Percentiles rank a stretch among this genome's conserved stretches.
phyloP scores from a whole-genome alignment of 2,113 vertebrate species.

The Megaceryle torquata region DNA sequence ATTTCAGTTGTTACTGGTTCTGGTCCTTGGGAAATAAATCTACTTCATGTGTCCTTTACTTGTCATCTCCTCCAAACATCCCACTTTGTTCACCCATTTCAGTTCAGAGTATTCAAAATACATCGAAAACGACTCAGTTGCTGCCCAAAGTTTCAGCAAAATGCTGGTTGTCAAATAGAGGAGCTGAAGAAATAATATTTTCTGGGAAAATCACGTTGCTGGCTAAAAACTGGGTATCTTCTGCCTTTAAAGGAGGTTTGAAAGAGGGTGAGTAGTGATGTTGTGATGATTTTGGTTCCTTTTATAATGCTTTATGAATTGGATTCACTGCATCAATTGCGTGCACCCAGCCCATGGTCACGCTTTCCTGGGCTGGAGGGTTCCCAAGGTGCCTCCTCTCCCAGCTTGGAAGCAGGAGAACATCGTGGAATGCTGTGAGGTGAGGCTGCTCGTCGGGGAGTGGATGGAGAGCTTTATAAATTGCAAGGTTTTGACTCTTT shows the following conservation, averaged over 20 bases:
- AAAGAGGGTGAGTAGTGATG: background rate
- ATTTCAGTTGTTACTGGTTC: background rate
- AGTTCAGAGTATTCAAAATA: background rate
- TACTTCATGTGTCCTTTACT: fast-evolving
- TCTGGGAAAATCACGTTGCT: background rate
- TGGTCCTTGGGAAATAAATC: background rate
- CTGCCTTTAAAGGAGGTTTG: background rate
- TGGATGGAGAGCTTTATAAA: background rate
- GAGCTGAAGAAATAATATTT: background rate
- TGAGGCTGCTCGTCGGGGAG: background rate
- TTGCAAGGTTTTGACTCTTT: background rate
- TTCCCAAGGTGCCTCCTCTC: background rate
- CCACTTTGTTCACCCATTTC: background rate
- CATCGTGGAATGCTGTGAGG: too few species aligned
- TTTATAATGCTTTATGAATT: background rate
- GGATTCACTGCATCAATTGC: background rate
- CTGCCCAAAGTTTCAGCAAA: background rate
- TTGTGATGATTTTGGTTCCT: background rate
- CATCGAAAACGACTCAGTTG: background rate
- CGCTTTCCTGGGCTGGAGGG: fast-evolving
- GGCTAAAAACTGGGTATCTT: background rate
- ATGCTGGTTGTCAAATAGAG: background rate
- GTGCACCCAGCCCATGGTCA: background rate
- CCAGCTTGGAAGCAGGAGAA: background rate
- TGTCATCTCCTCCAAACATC: background rate